Conservation (phyloP, 2,797 vertebrate genomes). For the Thunnus albacares region DNA sequence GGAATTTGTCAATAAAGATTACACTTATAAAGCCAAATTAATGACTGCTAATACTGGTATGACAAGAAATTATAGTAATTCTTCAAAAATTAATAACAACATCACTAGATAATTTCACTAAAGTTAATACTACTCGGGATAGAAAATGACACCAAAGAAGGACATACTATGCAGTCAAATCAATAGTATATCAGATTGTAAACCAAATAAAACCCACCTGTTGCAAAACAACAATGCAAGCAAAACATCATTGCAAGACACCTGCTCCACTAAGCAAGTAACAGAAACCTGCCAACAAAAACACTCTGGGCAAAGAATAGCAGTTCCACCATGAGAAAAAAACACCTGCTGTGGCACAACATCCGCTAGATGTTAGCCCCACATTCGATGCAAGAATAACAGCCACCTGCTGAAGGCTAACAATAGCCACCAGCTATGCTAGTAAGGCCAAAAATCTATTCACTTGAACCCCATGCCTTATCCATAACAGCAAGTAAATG, state of each 20-base stretch:
- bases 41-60: neutral
- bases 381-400: conserved; percentile 70
- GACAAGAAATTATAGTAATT: neutral
- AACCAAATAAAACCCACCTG: conserved; percentile 64
- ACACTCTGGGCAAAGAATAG: conserved; percentile 76
- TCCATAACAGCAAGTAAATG: conserved; percentile 28
- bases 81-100: neutral
- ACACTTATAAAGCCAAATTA: neutral
- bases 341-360: conserved; percentile 82
- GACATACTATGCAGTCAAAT: conserved; percentile 4
- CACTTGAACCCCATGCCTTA: conserved; percentile 47
- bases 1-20: conserved; percentile 19
- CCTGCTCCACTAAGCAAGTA: conserved; percentile 66
- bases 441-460: conserved; percentile 36
- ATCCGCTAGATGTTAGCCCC: conserved; percentile 65
- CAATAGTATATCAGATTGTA: conserved; percentile 6
- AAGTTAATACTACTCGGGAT: neutral
- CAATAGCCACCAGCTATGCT: conserved; percentile 63
- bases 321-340: conserved; percentile 55
- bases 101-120: neutral
- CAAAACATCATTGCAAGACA: conserved; percentile 65
- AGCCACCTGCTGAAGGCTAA: conserved; percentile 79
- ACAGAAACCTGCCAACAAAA: conserved; percentile 73
- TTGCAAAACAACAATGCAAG: conserved; percentile 56
- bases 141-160: neutral